Evolutionary conservation across 2,113 vertebrate species (phyloP), one percentile per base, ranked within the genome.

Genomic region (Falcunculus frontatus): DNA sequence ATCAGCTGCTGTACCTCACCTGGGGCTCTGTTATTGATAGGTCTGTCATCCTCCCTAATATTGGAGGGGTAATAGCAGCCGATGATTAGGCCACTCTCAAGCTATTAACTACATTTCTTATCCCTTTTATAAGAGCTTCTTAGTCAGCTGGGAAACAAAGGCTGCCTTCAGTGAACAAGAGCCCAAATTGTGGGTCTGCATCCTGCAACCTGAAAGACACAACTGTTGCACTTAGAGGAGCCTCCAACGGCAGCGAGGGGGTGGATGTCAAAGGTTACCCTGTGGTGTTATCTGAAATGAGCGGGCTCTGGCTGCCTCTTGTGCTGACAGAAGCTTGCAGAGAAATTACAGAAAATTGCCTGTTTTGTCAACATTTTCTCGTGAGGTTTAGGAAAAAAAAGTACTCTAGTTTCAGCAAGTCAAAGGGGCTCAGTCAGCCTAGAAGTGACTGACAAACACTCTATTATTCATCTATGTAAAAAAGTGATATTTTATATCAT

Each of bases 351-450:
- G 98, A 99, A 99, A 99, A 99, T 99, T 98, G 98, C 97, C 98
- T 99, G 98, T 99, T 99, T 99, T 99, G 98, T 99, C 98, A 99
- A 99, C 98, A 98, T 99, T 99, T 99, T 98, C 98, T 99, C 98
- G 97, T 98, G 97, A 98, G 98, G 98, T 98, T 98, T 98, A 98
- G 97, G 97, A 27, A 98, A 98, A 98, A 98, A 98, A 96, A 95
- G 90, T 97, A 98, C 97, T 98, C 98, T 41, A 49, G 86, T 96
- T 97, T 97, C 95, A 97, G 97, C 83, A 77, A 96, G 96, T 97
- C 97, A 97, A 98, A 98, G 98, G 97, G 97, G 97, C 98, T 98
- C 98, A 98, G 98, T 96, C 96, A 96, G 97, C 97, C 95, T 93
- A 92, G 98, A 98, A 98, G 97, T 98, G 98, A 99, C 98, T 98